Evolutionary conservation across 2,113 vertebrate species (phyloP), one percentile per base, ranked within the genome.

Genomic region (Tylochromis polylepis): DNA sequence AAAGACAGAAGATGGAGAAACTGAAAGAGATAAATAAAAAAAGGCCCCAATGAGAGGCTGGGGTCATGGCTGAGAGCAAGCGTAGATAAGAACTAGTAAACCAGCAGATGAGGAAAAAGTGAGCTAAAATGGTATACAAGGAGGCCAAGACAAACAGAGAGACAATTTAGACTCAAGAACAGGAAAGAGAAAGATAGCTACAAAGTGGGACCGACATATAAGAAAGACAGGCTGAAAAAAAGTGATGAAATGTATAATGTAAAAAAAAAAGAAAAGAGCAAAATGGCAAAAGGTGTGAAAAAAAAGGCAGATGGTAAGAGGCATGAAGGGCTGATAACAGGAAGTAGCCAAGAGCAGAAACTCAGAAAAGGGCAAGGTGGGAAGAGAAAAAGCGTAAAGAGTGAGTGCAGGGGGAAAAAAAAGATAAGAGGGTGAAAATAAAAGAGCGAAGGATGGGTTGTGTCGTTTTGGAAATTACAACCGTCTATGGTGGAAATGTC

Each of bases 401-500:
- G 46, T 82, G 59, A 80, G 79, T 60, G 82, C 3, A 67, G 46
- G 55, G 59, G 57, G 49, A 60, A 1, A 29, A n/a, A 86, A 22
- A 87, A 51, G 75, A 70, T 86, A 77, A 87, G 83, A 88, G 78
- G 84, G 56, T 46, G 70, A 85, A 88, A 88, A 89, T 88, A 85
- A 89, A 86, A 89, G 89, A 89, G 85, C 22, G 3, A 88, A 22
- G 65, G 88, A 83, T 79, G 79, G 77, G 82, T 36, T 91, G 87
- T 88, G 89, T 85, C 46, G 9, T 81, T 89, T 29, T 92, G 90
- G 89, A 94, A 93, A 94, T 93, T 90, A 92, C 85, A 89, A 84
- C 84, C 22, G 43, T 92, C 86, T 91, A 58, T 84, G 79, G 87
- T 88, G 91, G 88, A 95, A 95, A 95, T 95, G 93, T 94, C 95